Conservation (phyloP, 2,113 vertebrate species). For the Gopherus evgoodei region DNA sequence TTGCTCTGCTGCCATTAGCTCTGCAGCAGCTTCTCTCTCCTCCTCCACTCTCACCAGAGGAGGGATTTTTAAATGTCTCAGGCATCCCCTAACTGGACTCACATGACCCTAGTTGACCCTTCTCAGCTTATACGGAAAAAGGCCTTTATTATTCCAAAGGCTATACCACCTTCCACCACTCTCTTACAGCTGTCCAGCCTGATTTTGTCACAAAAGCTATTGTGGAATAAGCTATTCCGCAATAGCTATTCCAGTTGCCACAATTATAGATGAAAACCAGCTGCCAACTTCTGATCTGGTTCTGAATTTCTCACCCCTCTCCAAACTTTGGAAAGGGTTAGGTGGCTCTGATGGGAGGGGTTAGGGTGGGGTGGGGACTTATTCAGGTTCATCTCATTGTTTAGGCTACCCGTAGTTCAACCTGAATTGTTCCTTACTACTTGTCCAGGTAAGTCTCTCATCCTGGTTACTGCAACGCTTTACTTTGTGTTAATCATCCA, state of each 20-base stretch:
- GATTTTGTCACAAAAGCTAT: neutral
- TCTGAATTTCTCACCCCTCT: neutral
- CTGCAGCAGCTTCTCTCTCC: neutral
- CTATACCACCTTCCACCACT: neutral
- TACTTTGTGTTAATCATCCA: rapidly evolving
- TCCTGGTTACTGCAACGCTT: neutral
- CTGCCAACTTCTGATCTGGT: neutral
- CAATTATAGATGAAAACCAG: neutral
- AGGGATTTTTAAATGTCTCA: neutral
- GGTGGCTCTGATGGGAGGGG: neutral
- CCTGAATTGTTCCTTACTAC: neutral
- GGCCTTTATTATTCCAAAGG: too few relatives aligned
- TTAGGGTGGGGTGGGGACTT: neutral
- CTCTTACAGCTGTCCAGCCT: neutral
- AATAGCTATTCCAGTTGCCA: too few relatives aligned
- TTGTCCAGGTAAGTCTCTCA: neutral
- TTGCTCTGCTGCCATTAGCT: neutral
- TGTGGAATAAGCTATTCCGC: neutral
- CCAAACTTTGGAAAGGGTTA: neutral
- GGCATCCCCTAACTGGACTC: neutral
- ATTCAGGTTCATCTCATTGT: neutral
- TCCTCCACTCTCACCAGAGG: neutral
- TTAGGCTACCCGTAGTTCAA: neutral
- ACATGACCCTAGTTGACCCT: neutral
- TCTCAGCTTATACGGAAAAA: too few relatives aligned